Conservation (phyloP, 2,797 vertebrate genomes). For the Darevskia mixta region DNA sequence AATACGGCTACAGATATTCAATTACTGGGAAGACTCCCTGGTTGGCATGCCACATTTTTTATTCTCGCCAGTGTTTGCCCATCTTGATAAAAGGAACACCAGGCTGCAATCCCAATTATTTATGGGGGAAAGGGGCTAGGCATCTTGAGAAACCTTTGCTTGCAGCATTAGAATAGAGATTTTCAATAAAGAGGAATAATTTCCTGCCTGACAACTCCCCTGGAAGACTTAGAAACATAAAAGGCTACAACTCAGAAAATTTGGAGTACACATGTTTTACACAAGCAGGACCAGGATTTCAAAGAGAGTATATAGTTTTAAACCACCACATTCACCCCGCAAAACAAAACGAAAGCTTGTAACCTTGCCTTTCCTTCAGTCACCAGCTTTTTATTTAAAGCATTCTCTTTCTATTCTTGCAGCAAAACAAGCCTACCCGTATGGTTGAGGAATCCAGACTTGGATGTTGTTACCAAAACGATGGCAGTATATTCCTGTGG, state of each 20-base stretch:
- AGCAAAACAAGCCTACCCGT: neutral
- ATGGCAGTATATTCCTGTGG: too few species aligned
- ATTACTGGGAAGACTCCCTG: neutral
- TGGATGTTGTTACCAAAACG: too few species aligned
- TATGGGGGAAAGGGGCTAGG: neutral
- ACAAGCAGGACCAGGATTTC: neutral
- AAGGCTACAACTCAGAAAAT: neutral
- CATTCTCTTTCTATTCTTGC: neutral
- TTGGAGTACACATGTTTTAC: neutral
- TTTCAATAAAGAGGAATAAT: neutral
- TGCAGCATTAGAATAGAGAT: neutral
- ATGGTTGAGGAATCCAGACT: too few species aligned
- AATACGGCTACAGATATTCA: conserved; percentile 4
- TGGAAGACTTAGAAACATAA: neutral
- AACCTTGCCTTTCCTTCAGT: neutral
- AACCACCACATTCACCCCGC: neutral
- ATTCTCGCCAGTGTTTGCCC: neutral
- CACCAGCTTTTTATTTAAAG: neutral
- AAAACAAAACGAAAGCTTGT: too few species aligned
- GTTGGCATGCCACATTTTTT: neutral
- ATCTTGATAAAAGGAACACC: fast-evolving
- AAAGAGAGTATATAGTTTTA: neutral
- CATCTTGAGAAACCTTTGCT: conserved; percentile 3
- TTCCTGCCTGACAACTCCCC: neutral
- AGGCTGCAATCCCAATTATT: neutral